phyloP scores from a whole-genome alignment of 2,888 invertebrate genomes.

The Drosophila subsilvestris region DNA sequence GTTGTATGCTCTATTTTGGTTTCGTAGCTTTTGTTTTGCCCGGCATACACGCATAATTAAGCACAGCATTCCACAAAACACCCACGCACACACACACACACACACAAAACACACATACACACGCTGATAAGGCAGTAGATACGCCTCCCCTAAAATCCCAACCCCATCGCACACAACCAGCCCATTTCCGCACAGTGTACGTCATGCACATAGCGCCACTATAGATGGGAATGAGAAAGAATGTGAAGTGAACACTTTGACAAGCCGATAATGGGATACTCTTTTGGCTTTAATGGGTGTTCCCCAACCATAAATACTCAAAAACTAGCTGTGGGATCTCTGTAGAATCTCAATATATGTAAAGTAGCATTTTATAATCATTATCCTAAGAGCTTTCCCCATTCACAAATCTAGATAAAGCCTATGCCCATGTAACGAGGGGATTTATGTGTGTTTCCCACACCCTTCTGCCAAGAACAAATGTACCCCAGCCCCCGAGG shows the following conservation, averaged over 20 bases:
- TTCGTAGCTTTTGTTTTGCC: constrained; percentile 8
- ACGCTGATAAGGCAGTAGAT: constrained; percentile 21
- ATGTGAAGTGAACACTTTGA: background rate
- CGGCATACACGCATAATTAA: constrained; percentile 62
- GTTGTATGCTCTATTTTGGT: constrained; percentile 43
- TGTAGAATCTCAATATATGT: too few relatives aligned
- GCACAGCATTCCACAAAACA: constrained; percentile 49
- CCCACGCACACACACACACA: constrained; percentile 11
- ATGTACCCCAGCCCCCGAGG: background rate
- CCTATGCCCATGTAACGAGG: background rate
- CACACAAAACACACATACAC: constrained; percentile 8
- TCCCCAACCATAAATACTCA: too few relatives aligned
- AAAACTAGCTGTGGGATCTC: too few relatives aligned
- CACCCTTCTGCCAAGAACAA: background rate
- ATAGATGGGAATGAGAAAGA: constrained; percentile 23
- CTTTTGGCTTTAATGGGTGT: background rate
- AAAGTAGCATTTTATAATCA: background rate
- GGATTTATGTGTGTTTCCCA: background rate
- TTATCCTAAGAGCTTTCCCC: background rate
- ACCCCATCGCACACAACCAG: constrained; percentile 28
- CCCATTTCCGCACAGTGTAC: constrained; percentile 49
- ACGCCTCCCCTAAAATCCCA: constrained; percentile 22
- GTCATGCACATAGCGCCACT: constrained; percentile 73
- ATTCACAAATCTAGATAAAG: background rate
- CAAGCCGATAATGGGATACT: background rate